These are phyloP conservation scores for Pterostichus niger DNA, from an alignment of 2,888 invertebrate species.

Conservation along the genomic window DNA sequence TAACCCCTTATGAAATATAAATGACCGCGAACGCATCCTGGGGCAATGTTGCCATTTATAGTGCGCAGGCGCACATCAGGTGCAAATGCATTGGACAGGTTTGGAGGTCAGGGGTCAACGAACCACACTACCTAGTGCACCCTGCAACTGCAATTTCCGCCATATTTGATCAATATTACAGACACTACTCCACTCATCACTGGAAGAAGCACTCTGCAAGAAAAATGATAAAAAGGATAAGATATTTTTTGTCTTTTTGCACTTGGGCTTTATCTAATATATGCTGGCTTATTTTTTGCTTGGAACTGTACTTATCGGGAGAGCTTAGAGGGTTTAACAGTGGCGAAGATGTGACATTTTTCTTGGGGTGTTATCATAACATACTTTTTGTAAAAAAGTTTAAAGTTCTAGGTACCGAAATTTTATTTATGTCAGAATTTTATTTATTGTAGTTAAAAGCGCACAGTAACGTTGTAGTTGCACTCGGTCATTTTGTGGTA, in stretches of 20 bases:
- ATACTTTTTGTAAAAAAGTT: too few species aligned
- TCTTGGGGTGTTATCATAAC: too few species aligned
- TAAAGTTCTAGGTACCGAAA: too few species aligned
- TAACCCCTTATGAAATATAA: conserved; percentile 34
- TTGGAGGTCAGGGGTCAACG: conserved; percentile 55
- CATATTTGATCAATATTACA: conserved; percentile 46
- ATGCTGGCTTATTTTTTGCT: conserved; percentile 25
- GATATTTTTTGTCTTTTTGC: conserved; percentile 31
- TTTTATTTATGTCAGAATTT: too few species aligned
- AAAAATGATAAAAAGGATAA: conserved; percentile 29
- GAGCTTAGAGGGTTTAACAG: neutral
- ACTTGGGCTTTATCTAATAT: neutral
- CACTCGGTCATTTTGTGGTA: too few species aligned
- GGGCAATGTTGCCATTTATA: neutral
- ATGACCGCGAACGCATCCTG: conserved; percentile 3
- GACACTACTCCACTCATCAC: neutral
- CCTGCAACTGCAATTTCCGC: conserved; percentile 9
- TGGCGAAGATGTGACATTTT: neutral
- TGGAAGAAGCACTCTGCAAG: neutral
- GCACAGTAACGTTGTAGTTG: too few species aligned
- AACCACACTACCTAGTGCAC: conserved; percentile 36
- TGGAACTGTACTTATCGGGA: conserved; percentile 3
- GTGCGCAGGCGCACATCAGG: conserved; percentile 51
- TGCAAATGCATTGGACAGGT: conserved; percentile 58
- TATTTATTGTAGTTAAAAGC: too few species aligned